These are phyloP conservation scores for Sesia bembeciformis DNA, from an alignment of 2,888 invertebrate species.

Conservation along the genomic window DNA sequence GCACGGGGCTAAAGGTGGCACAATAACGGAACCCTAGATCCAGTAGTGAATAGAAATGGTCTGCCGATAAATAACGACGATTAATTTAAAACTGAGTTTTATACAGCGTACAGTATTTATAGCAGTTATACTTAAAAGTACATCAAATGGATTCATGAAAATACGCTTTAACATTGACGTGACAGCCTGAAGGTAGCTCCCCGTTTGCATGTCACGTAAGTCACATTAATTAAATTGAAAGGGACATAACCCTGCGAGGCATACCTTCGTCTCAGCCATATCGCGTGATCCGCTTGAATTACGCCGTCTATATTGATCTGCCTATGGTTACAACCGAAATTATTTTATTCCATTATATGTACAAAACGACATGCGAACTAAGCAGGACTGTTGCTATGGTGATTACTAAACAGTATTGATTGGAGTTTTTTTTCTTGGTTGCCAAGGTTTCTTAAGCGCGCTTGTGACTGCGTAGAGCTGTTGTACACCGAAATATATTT, in stretches of 20 bases:
- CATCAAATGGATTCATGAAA: slow-evolving; percentile 9
- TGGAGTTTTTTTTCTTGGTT: background rate
- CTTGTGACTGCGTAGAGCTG: no score
- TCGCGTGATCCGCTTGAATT: slow-evolving; percentile 61
- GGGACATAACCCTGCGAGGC: slow-evolving; percentile 24
- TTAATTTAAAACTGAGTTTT: no score
- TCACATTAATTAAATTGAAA: slow-evolving; percentile 54
- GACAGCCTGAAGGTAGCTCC: slow-evolving; percentile 12
- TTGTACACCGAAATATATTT: no score
- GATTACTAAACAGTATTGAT: slow-evolving; percentile 18
- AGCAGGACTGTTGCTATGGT: slow-evolving; percentile 35
- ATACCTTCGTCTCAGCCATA: slow-evolving; percentile 62
- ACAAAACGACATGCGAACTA: slow-evolving; percentile 48
- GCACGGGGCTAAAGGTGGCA: no score
- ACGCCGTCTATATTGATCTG: slow-evolving; percentile 58
- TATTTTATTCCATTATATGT: slow-evolving; percentile 59
- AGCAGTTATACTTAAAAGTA: no score
- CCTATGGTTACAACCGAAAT: slow-evolving; percentile 50
- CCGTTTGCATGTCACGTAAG: slow-evolving; percentile 45
- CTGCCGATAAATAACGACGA: no score
- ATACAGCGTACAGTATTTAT: no score
- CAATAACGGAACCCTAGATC: no score
- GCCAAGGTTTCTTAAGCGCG: background rate
- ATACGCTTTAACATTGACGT: slow-evolving; percentile 16
- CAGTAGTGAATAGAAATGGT: no score